Percentiles rank a stretch among this genome's conserved stretches.
phyloP scores from a whole-genome alignment of 2,797 vertebrate species.

The Triplophysa bombifrons region DNA sequence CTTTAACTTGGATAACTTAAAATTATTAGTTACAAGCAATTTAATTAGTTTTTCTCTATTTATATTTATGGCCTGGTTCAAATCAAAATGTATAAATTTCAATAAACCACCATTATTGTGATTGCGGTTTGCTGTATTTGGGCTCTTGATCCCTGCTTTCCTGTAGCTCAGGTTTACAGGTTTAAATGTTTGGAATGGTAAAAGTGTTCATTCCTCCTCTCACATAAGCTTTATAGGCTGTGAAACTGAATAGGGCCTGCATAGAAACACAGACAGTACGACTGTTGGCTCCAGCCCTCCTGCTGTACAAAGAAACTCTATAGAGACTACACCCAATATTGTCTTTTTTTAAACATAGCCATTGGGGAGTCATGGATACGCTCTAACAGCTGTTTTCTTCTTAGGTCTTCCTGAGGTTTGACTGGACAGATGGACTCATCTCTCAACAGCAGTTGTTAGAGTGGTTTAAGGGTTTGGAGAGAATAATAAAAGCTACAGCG shows the following conservation, averaged over 20 bases:
- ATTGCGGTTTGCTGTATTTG: too few relatives aligned
- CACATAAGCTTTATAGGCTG: conserved; percentile 4
- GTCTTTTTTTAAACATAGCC: conserved; percentile 46
- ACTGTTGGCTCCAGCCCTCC: conserved; percentile 42
- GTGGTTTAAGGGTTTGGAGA: conserved; percentile 19
- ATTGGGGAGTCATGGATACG: conserved; percentile 46
- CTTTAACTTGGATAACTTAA: too few relatives aligned
- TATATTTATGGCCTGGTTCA: too few relatives aligned
- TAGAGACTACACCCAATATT: conserved; percentile 49
- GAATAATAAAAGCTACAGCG: conserved; percentile 16
- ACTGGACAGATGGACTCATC: conserved; percentile 17
- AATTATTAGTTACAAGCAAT: too few relatives aligned
- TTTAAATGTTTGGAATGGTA: too few relatives aligned
- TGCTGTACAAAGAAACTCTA: conserved; percentile 37
- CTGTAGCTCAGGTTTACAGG: too few relatives aligned
- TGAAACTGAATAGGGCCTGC: conserved; percentile 68
- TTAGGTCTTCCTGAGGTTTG: neutral
- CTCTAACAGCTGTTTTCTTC: conserved; percentile 29
- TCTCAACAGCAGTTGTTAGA: conserved; percentile 13
- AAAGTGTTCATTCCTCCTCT: neutral
- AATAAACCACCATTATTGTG: too few relatives aligned
- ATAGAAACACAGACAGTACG: conserved; percentile 67
- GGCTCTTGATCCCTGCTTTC: too few relatives aligned
- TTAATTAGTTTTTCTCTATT: too few relatives aligned
- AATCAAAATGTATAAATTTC: too few relatives aligned